phyloP scores from a whole-genome alignment of 35 echinoderm and acorn worm genomes.

The Holothuria glaberrima region DNA sequence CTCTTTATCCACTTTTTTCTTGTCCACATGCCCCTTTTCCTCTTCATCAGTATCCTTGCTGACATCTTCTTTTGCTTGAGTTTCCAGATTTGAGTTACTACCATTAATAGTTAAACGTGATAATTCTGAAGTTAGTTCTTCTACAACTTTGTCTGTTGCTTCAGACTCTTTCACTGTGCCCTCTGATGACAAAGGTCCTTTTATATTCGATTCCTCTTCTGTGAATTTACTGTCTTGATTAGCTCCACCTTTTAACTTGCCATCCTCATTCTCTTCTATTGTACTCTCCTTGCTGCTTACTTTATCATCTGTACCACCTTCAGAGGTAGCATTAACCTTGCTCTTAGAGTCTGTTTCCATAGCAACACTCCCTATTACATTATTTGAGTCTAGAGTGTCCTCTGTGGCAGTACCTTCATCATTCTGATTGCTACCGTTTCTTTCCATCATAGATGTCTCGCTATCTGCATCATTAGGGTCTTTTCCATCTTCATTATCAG shows the following conservation, averaged over 20 bases:
- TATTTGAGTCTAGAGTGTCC: constrained; percentile 17
- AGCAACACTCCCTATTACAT: background rate
- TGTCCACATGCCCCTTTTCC: background rate
- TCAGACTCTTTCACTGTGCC: background rate
- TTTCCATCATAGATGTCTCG: constrained; percentile 86
- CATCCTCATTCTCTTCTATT: background rate
- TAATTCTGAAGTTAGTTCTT: constrained; percentile 27
- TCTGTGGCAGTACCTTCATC: constrained; percentile 6
- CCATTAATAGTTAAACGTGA: constrained; percentile 8
- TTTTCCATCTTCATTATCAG: constrained; percentile 68
- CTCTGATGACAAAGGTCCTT: background rate
- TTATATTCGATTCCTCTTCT: background rate
- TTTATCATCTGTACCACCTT: background rate
- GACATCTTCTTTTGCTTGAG: background rate
- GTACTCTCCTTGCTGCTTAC: background rate
- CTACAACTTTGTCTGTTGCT: constrained; percentile 5
- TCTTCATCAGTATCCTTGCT: background rate
- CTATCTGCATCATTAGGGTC: constrained; percentile 98
- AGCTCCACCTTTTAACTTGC: constrained; percentile 25
- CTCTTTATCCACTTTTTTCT: background rate
- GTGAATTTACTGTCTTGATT: background rate
- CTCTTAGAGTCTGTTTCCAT: background rate
- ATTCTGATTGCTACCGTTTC: constrained; percentile 23
- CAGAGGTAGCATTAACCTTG: background rate
- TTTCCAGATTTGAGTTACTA: constrained; percentile 1